phyloP scores from a whole-genome alignment of 2,113 vertebrate species.

The western clawed frog (Xenopus tropicalis) region UCB_Xtro_10.0 CM004447.2:151005001-151005500 shows the following conservation, averaged over 20 bases:
- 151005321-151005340: too few species aligned
- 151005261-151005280: too few species aligned
- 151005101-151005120: neutral
- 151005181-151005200: slow-evolving; percentile 1
- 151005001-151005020: neutral
- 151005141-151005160: slow-evolving; percentile 12
- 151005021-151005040: neutral
- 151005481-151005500: too few species aligned
- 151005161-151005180: neutral
- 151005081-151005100: neutral
- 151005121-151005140: slow-evolving; percentile 23
- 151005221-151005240: slow-evolving; percentile 9
- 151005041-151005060: too few species aligned
- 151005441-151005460: too few species aligned
- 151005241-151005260: neutral
- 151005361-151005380: too few species aligned
- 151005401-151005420: too few species aligned
- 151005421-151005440: too few species aligned
- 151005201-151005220: neutral
- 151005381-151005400: too few species aligned
- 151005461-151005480: too few species aligned
- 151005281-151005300: neutral
- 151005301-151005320: too few species aligned
- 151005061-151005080: neutral
- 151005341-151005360: too few species aligned